Evolutionary conservation across 2,797 vertebrate genomes (phyloP), one percentile per base, ranked within the genome.

Genomic region (Squalus acanthias): DNA sequence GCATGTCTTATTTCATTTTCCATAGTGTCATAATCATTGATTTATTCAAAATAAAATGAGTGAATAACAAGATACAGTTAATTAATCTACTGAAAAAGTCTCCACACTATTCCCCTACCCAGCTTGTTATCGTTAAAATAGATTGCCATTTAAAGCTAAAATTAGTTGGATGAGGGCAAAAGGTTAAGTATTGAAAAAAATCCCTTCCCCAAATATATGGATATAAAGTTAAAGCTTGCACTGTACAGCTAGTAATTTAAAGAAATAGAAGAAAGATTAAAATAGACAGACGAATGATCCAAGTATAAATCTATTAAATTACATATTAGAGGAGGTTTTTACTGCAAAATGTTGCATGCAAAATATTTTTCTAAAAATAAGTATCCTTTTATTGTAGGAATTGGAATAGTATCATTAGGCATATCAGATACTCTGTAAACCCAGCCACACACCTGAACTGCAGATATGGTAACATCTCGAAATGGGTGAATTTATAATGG

Each of bases 111-210:
- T 93, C 24, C 24, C 87, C 2, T 13, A 15, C 29, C 22, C 10
- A 63, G 57, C 53, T 24, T 26, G 63, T 60, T 63, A 91, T 91
- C 53, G 13, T 91, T 63, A 60, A 39, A 63, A 33, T 26, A 15
- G 46, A 26, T 22, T 57, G 53, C 13, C 2, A 63, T 26, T 91
- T 76, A 85, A 50, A 50, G 39, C 46, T 85, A 39, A 39, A 50
- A 85, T 85, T 85, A 85, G 15, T 85, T 85, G 46, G 82, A 85
- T 22, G 39, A 85, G 82, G 20, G 0, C 82, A 85, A 85, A 85
- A 85, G 91, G 91, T 67, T 93, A 93, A 85, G 82, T 50, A 46
- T 85, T 85, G 82, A 85, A 93, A 67, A 9, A n/a, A 93, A 33
- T 39, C 13, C 15, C 7, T 39, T 91, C 63, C 63, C n/a, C 33